These are phyloP conservation scores for Eurytoma adleriae DNA, from an alignment of 2,888 invertebrate genomes.

Conservation along the genomic window DNA sequence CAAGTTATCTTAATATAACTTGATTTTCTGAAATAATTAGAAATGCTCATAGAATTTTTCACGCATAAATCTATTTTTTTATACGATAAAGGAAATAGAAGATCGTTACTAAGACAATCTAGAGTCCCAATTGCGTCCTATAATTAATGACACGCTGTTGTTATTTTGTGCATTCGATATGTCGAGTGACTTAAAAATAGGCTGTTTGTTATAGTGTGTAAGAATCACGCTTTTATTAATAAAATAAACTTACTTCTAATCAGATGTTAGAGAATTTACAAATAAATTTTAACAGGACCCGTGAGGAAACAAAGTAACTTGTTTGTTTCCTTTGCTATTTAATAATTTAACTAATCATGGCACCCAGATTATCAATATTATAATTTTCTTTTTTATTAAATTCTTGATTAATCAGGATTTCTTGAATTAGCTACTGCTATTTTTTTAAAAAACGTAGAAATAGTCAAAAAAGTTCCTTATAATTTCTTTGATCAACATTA, in stretches of 20 bases:
- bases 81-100: constrained; percentile 59
- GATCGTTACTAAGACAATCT: constrained; percentile 68
- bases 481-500: constrained; percentile 13
- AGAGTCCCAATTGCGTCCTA: constrained; percentile 69
- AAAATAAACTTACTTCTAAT: constrained; percentile 12
- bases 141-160: constrained; percentile 54
- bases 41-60: constrained; percentile 44
- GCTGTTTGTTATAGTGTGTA: constrained; percentile 37
- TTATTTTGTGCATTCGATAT: constrained; percentile 20
- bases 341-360: too few relatives aligned
- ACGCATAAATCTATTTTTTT: constrained; percentile 59
- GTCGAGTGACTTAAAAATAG: constrained; percentile 25
- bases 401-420: too few relatives aligned
- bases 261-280: neutral
- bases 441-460: neutral
- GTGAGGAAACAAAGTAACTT: neutral
- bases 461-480: constrained; percentile 14
- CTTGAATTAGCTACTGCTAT: neutral
- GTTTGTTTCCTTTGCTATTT: too few relatives aligned
- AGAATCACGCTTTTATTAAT: constrained; percentile 26
- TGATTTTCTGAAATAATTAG: constrained; percentile 44
- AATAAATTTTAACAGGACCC: constrained; percentile 1
- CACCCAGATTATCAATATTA: too few relatives aligned
- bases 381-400: too few relatives aligned
- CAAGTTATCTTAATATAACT: constrained; percentile 39